Conservation (phyloP, 2,888 invertebrate genomes). For the Lottia scabra region DNA sequence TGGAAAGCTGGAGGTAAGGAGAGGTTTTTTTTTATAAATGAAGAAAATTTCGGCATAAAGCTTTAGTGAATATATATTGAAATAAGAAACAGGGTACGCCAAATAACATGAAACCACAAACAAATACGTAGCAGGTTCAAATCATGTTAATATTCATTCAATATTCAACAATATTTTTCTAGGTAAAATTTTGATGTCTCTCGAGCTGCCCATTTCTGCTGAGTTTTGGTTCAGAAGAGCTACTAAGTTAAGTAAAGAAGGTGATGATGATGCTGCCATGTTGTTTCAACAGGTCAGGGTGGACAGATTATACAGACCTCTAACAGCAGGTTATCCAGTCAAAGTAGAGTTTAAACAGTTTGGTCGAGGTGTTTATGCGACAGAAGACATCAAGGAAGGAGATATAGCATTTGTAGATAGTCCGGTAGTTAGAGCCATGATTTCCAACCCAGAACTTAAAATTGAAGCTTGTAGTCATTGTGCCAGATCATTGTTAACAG, state of each 20-base stretch:
- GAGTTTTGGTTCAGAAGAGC: conserved; percentile 61
- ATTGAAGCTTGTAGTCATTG: conserved; percentile 88
- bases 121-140: too few relatives aligned
- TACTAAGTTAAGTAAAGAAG: conserved; percentile 39
- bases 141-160: background rate
- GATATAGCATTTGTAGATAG: conserved; percentile 88
- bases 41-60: too few relatives aligned
- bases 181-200: conserved; percentile 49
- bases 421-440: conserved; percentile 89
- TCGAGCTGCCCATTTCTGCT: conserved; percentile 52
- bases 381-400: conserved; percentile 74
- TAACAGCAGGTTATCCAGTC: conserved; percentile 49
- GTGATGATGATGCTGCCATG: conserved; percentile 48
- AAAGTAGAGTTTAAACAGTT: conserved; percentile 55
- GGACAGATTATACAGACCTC: conserved; percentile 52
- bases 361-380: conserved; percentile 88
- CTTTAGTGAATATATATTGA: too few relatives aligned
- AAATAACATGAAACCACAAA: too few relatives aligned
- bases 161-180: conserved; percentile 1
- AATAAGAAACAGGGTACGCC: too few relatives aligned
- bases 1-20: conserved; percentile 61
- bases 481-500: conserved; percentile 87
- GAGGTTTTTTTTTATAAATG: background rate
- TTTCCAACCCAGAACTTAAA: conserved; percentile 79
- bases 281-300: conserved; percentile 59